Conservation (phyloP, 2,113 vertebrate genomes). For the Cavia aperea region DNA sequence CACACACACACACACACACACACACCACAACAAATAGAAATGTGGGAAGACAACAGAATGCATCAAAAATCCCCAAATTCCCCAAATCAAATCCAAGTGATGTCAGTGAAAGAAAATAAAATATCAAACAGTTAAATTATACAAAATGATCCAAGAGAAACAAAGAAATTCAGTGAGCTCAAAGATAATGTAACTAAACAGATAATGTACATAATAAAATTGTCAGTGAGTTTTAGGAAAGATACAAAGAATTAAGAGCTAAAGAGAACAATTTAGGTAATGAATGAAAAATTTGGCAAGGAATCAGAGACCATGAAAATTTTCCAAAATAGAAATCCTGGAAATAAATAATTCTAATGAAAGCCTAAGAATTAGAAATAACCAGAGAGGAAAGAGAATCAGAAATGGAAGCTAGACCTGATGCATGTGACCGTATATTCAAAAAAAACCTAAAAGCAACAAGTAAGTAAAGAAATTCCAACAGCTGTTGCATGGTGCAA, state of each 20-base stretch:
- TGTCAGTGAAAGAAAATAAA: not conserved
- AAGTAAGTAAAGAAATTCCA: not conserved
- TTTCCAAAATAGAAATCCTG: not conserved
- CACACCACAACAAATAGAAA: not conserved
- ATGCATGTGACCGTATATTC: not conserved
- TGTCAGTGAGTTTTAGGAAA: not conserved
- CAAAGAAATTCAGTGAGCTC: not conserved
- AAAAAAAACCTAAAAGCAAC: not conserved
- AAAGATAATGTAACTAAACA: not conserved
- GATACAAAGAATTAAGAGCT: not conserved
- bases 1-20: not conserved
- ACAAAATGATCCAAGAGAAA: not conserved
- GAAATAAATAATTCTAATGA: not conserved
- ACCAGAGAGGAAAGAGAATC: not conserved
- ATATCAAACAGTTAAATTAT: not conserved
- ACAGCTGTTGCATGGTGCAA: not conserved
- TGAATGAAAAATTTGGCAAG: not conserved
- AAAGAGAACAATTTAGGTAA: not conserved
- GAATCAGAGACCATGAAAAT: not conserved
- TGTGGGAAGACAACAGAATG: not conserved
- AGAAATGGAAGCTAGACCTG: not conserved
- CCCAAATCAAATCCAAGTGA: not conserved
- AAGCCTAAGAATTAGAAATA: not conserved
- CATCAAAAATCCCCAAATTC: not conserved
- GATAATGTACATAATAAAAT: not conserved